Evolutionary conservation across 2,797 vertebrate species (phyloP), one percentile per base, ranked within the genome.

Genomic region (Urosaurus nigricauda): DNA sequence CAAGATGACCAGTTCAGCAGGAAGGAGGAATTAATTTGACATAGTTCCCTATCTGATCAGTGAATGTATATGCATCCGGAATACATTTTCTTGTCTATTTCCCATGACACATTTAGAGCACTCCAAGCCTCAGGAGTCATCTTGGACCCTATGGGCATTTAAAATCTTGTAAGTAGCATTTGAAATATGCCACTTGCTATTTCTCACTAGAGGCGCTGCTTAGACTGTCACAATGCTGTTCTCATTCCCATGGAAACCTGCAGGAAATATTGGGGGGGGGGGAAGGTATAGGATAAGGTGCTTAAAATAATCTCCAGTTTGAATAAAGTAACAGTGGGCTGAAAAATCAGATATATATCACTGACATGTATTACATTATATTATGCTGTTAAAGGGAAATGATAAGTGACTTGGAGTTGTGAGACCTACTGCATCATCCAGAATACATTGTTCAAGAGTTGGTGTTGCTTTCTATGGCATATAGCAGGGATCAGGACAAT

Each of bases 161-260:
- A 53, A 0, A 70, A 86, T 68, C 40, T 79, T 65, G 75, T 70
- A n/a, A 63, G 86, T 6, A 19, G 58, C 0, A 7, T 56, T 29
- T 47, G 71, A n/a, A 71, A 79, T 73, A 56, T 32, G 84, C 63
- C 24, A 56, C 35, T 81, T 84, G 47, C 13, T n/a, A 11, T 82
- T 75, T 63, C 51, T 80, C 85, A 60, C 78, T 83, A 58, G 83
- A 90, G 47, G 82, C 80, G 86, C 40, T 81, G 21, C 8, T 35
- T 75, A 86, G 47, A 70, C 91, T 86, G 77, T 58, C 79, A 21
- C 40, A 0, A 83, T 87, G 19, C 7, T 0, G 79, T 1, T 58
- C 74, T 85, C 5, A 35, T 93, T 92, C 93, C 92, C 92, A 94
- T 93, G 92, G 94, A 93, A 94, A 93, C 91, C 75, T 90, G 85